Conservation (phyloP, 2,888 invertebrate species). For the Ditylenchus weischeri region DNA sequence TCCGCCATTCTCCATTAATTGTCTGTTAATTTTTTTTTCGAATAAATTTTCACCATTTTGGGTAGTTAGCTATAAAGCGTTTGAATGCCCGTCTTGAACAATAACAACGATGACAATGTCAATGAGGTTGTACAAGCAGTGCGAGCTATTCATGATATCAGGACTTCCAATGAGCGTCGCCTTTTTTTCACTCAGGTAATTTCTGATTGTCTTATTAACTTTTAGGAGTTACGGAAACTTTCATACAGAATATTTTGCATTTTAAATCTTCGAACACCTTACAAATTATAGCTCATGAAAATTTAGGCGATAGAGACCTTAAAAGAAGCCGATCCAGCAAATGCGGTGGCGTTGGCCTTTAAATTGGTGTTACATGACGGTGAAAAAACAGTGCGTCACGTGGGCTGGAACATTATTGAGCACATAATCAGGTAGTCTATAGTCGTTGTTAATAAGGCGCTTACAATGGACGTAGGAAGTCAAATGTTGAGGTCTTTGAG, state of each 20-base stretch:
- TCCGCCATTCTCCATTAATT: no score
- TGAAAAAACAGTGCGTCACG: conserved; percentile 33
- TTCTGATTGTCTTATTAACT: no score
- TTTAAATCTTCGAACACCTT: no score
- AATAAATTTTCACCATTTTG: no score
- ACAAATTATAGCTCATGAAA: no score
- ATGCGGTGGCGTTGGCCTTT: conserved; percentile 34
- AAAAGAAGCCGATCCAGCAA: conserved; percentile 36
- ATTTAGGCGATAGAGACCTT: conserved; percentile 41
- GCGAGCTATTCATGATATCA: conserved; percentile 36
- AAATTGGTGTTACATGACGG: conserved; percentile 25
- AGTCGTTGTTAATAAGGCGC: conserved; percentile 11
- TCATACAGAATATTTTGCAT: no score
- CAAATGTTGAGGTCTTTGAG: no score
- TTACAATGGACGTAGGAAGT: no score
- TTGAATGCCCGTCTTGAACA: conserved; percentile 20
- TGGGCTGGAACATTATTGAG: conserved; percentile 44
- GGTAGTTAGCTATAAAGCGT: neutral
- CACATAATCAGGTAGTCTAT: conserved; percentile 39
- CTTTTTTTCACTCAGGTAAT: conserved; percentile 33
- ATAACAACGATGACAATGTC: conserved; percentile 19
- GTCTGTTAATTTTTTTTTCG: no score
- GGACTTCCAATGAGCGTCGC: conserved; percentile 32
- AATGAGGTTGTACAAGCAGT: conserved; percentile 31
- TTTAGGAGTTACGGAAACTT: no score